phyloP scores from a whole-genome alignment of 2,888 invertebrate genomes.

The Melieria picta region DNA sequence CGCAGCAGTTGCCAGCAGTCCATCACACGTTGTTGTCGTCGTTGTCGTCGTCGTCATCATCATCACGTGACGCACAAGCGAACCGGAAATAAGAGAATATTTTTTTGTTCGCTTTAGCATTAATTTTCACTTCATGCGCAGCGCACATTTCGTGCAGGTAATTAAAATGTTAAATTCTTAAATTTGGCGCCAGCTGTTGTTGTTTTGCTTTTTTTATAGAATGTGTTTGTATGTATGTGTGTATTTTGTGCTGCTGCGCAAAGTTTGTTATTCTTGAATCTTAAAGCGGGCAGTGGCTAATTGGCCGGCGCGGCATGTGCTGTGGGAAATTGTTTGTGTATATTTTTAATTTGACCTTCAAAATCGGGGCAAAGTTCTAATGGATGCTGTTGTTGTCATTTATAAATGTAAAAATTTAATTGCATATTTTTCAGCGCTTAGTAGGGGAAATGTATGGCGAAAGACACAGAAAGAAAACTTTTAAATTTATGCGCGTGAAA shows the following conservation, averaged over 20 bases:
- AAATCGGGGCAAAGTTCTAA: too few relatives aligned
- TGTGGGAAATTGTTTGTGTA: too few relatives aligned
- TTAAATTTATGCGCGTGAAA: too few relatives aligned
- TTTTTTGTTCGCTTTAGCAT: not conserved
- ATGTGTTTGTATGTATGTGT: not conserved
- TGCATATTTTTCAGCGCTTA: too few relatives aligned
- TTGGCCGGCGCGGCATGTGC: too few relatives aligned
- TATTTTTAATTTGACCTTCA: too few relatives aligned
- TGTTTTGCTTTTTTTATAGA: not conserved
- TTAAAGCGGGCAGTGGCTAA: too few relatives aligned
- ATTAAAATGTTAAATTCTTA: constrained; percentile 3
- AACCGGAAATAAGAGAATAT: constrained; percentile 14
- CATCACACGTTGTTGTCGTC: not conserved
- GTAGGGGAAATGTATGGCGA: too few relatives aligned
- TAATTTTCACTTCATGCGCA: not conserved
- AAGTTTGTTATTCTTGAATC: too few relatives aligned
- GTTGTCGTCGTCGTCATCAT: not conserved
- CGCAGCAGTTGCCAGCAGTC: not conserved
- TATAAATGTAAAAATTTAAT: too few relatives aligned
- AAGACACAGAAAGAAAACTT: too few relatives aligned
- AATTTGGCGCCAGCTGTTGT: not conserved
- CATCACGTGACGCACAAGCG: constrained; percentile 4
- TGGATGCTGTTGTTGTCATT: too few relatives aligned
- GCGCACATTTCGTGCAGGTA: not conserved
- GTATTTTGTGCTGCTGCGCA: not conserved